Base-by-base conservation (phyloP, 1,140 invertebrate genomes). In the Cephus cinctus region DNA sequence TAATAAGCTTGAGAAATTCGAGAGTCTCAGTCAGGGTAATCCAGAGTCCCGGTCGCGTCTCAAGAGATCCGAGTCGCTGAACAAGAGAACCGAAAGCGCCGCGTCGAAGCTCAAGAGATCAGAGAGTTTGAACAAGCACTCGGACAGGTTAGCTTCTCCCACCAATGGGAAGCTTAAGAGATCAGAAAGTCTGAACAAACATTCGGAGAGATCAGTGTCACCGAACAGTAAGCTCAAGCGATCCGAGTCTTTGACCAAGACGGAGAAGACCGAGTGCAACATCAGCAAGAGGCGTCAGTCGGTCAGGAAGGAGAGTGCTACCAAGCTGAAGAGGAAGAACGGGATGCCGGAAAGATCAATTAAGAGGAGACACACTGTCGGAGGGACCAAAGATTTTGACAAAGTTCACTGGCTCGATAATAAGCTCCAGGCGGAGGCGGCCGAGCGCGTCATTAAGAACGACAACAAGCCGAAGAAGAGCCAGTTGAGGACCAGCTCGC, bases 281-380 rank as follows among this genome's bases (percentile, higher is more conserved):
- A 82, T 87, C 43, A 85, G 83, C 56, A 86, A 86, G 65, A 79
- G 86, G 32, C 79, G 86, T 5, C 86, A 89, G 46, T 61, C 71
- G 36, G 56, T 70, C 52, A 57, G 72, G 50, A 76, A 80, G 63
- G 59, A 80, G 58, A 68, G 76, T 59, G 60, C 81, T 32, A 81
- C 81, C 5, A 86, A 87, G 64, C 67, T 87, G 34, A 87, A 88
- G 67, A 69, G 85, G 41, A 87, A 88, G 71, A 87, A 86, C 64
- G 86, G 85, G 23, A 86, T 86, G 81, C 83, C 82, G 1, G 85
- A 87, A 65, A 73, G 87, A 31, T 88, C 86, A 25, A 90, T 92
- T 52, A 92, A 92, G 70, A 78, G 92, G 9, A 78, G 92, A n/a
- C 92, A 95, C 72, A 96, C 92, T 1, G 91, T 96, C 0, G 92